Conservation (phyloP, 2,888 invertebrate species). For the Sarcophaga rosellei region DNA sequence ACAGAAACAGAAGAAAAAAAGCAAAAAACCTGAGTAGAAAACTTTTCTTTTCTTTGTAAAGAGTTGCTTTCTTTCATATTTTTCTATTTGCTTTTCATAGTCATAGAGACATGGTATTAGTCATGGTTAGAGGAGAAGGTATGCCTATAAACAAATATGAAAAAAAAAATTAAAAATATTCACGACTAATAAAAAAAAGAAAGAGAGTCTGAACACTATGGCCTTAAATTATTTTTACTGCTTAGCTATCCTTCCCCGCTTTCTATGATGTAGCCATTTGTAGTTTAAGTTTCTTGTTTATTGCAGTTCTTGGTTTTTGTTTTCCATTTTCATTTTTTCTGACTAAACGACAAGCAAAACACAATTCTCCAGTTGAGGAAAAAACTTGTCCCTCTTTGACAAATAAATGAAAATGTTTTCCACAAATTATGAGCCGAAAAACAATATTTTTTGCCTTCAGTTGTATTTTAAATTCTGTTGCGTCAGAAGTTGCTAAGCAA, state of each 20-base stretch:
- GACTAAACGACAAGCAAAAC: constrained; percentile 47
- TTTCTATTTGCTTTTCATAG: not conserved
- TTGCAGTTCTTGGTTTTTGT: constrained; percentile 18
- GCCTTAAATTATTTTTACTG: too few relatives aligned
- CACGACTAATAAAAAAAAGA: too few relatives aligned
- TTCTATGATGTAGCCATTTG: too few relatives aligned
- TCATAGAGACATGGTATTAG: not conserved
- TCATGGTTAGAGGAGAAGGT: constrained; percentile 3
- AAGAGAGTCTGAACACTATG: too few relatives aligned
- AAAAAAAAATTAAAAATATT: not conserved
- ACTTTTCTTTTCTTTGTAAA: constrained; percentile 6
- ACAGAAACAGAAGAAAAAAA: constrained; percentile 5
- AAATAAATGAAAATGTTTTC: constrained; percentile 64
- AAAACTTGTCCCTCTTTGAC: constrained; percentile 53
- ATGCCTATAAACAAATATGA: not conserved
- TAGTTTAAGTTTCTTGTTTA: too few relatives aligned
- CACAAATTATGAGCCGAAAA: constrained; percentile 66
- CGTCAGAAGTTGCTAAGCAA: too few relatives aligned
- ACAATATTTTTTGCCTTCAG: constrained; percentile 1
- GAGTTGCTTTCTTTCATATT: constrained; percentile 20
- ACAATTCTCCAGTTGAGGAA: constrained; percentile 51
- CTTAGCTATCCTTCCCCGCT: too few relatives aligned
- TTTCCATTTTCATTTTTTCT: not conserved
- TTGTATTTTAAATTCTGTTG: too few relatives aligned
- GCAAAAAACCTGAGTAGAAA: constrained; percentile 22